Evolutionary conservation across 2,113 vertebrate genomes (phyloP), one percentile per base, ranked within the genome.

Genomic region (Neolamprologus toae): DNA sequence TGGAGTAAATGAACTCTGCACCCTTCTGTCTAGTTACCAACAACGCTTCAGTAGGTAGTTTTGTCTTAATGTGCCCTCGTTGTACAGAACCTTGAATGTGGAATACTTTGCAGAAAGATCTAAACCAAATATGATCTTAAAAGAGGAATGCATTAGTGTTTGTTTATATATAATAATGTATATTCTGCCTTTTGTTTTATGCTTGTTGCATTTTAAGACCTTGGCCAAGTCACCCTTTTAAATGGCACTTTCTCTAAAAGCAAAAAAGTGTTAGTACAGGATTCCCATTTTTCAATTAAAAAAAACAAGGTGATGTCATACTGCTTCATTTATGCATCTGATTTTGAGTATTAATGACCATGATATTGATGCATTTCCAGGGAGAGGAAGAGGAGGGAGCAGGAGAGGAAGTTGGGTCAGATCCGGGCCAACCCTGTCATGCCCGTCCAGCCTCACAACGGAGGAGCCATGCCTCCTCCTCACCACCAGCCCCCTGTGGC

Each of bases 331-430:
- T 73, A 17, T 73, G 68, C 14, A 45, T 66, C 40, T 28, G 68
- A 19, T 31, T 76, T 17, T 47, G 42, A 78, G 17, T 84, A 19
- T 71, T 78, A 33, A 33, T 61, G 21, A 51, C 76, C 11, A 31
- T 49, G 19, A 33, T 86, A 16, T 3, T 66, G 16, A 49, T 28
- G 9, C 42, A 31, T 45, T 68, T n/a, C 8, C 88, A 96, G 99
- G 49, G 98, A 99, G 86, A 95, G 98, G 90, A 99, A 99, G 92
- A 97, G 97, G 80, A 93, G 98, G 16, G 98, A 99, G 91, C 98
- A 99, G 94, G 98, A 99, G 93, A 96, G 98, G 82, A 98, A 98
- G 94, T 93, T 99, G 92, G 99, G 98, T 8, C 98, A 99, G 94
- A 97, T 99, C 92, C 97, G 98, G 81, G 91, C 92, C 84, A 94